A percentile compares a stretch with the other conserved stretches of the same genome.
These are phyloP conservation scores for Ivindomyrus marchei DNA, from an alignment of 2,113 vertebrate species.

Conservation along the genomic window DNA sequence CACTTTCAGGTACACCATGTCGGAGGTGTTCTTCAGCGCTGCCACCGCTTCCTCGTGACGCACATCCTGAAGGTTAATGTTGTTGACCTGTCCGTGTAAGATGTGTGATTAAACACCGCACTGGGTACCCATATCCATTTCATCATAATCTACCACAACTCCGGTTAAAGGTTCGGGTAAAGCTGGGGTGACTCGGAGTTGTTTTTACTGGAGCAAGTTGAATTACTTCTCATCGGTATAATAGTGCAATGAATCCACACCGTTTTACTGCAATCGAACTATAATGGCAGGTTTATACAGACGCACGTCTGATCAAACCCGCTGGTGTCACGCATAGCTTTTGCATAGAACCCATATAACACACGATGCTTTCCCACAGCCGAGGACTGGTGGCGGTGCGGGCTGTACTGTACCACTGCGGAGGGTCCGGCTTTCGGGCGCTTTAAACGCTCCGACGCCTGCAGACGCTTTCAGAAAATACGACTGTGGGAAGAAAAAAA, in stretches of 20 bases:
- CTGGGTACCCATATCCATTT: background rate
- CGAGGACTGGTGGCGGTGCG: background rate
- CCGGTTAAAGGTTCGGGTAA: background rate
- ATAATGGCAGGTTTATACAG: background rate
- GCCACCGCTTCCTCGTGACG: constrained; percentile 96
- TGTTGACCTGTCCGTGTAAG: constrained; percentile 75
- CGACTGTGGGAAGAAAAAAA: background rate
- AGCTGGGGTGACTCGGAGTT: background rate
- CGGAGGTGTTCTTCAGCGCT: constrained; percentile 95
- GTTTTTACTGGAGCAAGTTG: background rate
- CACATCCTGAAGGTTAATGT: constrained; percentile 94
- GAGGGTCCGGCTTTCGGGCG: background rate
- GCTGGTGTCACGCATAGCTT: no score
- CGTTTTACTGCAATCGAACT: background rate
- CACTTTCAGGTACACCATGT: constrained; percentile 99
- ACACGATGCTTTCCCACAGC: background rate
- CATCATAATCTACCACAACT: background rate
- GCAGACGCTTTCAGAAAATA: background rate
- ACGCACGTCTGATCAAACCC: background rate
- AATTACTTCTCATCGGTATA: background rate
- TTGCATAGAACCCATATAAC: background rate
- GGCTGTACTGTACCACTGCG: background rate
- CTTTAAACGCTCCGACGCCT: background rate
- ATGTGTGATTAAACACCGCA: background rate
- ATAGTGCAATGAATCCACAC: background rate